Conservation (phyloP, 53 echinoderm and acorn worm genomes). For the Stichopus horrens region DNA sequence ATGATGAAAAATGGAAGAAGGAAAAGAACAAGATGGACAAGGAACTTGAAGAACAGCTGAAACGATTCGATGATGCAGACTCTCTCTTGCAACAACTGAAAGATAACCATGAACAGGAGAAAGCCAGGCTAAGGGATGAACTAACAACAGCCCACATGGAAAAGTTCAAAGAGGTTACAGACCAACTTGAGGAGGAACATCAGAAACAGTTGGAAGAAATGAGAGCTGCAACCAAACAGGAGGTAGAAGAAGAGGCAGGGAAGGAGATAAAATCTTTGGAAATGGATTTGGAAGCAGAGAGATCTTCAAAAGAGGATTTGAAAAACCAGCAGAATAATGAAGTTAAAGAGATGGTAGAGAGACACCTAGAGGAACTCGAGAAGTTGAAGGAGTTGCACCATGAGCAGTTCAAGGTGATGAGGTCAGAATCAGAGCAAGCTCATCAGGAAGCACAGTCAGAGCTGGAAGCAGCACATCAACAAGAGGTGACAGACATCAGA, state of each 20-base stretch:
- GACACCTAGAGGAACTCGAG: constrained; percentile 60
- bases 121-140: constrained; percentile 61
- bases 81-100: constrained; percentile 62
- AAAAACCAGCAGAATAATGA: constrained; percentile 25
- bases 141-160: constrained; percentile 73
- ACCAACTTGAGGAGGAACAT: constrained; percentile 73
- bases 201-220: constrained; percentile 67
- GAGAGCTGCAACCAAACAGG: constrained; percentile 46
- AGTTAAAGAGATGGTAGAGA: not conserved
- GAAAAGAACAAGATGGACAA: constrained; percentile 69
- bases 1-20: constrained; percentile 70
- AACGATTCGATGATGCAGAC: constrained; percentile 53
- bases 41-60: constrained; percentile 64
- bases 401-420: constrained; percentile 75
- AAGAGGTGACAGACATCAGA: constrained; percentile 70
- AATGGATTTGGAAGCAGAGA: constrained; percentile 45
- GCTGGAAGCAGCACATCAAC: constrained; percentile 85
- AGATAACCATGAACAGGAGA: constrained; percentile 72
- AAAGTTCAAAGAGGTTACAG: constrained; percentile 74
- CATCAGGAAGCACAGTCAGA: constrained; percentile 72
- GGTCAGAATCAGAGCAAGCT: constrained; percentile 70
- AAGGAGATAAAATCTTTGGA: constrained; percentile 46
- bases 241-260: constrained; percentile 58
- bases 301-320: constrained; percentile 34
- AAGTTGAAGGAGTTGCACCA: constrained; percentile 57